These are phyloP conservation scores for Gadus chalcogrammus DNA, from an alignment of 2,113 vertebrate genomes.

Conservation along the genomic window DNA sequence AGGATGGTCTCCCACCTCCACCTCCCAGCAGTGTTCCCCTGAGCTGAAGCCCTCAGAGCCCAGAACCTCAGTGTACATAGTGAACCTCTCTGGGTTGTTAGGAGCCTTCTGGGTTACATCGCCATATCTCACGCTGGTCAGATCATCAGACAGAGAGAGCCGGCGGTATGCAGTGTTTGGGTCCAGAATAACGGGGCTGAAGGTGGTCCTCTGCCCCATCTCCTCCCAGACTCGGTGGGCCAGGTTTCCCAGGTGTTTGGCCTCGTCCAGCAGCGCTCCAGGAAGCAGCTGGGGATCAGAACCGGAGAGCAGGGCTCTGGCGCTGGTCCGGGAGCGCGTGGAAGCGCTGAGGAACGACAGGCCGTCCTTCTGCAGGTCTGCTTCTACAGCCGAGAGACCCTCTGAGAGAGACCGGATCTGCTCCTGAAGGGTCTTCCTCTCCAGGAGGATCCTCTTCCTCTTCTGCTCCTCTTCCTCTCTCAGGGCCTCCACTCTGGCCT, in stretches of 20 bases:
- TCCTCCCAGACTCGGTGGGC: constrained; percentile 47
- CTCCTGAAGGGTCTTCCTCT: constrained; percentile 26
- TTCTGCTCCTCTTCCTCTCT: constrained; percentile 45
- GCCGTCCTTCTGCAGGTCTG: constrained; percentile 34
- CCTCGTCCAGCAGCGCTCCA: constrained; percentile 39
- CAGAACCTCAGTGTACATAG: accelerated
- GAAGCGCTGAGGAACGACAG: constrained; percentile 36
- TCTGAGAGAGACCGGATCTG: constrained; percentile 44
- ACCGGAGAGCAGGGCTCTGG: constrained; percentile 28
- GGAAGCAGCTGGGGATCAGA: constrained; percentile 36
- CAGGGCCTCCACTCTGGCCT: constrained; percentile 43
- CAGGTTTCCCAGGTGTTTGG: constrained; percentile 57
- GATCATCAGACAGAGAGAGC: constrained; percentile 50
- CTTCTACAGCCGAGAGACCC: constrained; percentile 39
- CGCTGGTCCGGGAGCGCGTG: constrained; percentile 30
- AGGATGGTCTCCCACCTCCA: constrained; percentile 48
- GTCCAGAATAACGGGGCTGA: constrained; percentile 51
- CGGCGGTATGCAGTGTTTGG: constrained; percentile 29
- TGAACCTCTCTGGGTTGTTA: constrained; percentile 48
- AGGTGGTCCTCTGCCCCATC: constrained; percentile 37
- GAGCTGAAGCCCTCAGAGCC: constrained; percentile 51
- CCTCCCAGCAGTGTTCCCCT: constrained; percentile 51
- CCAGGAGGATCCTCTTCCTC: constrained; percentile 15
- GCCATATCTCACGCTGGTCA: constrained; percentile 42
- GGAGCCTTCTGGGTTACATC: constrained; percentile 6